phyloP scores from a whole-genome alignment of 2,113 vertebrate species.

The Neolamprologus kungweensis region DNA sequence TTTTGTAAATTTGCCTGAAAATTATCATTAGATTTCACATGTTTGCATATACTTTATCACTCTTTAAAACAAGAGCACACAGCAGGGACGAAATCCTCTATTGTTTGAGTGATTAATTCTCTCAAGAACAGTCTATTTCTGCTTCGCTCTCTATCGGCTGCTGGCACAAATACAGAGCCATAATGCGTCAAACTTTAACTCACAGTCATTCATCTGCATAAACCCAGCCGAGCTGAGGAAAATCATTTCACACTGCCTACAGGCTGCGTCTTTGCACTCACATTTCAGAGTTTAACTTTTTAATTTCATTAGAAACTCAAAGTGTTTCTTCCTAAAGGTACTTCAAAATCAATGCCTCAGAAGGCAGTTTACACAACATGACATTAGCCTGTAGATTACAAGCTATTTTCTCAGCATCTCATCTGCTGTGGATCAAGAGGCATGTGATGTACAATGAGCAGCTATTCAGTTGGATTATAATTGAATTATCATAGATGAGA shows the following conservation, averaged over 20 bases:
- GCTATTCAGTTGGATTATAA: neutral
- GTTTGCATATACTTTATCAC: neutral
- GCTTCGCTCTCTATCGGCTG: neutral
- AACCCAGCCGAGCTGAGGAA: neutral
- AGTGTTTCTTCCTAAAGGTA: neutral
- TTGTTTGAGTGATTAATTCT: slow-evolving; percentile 11
- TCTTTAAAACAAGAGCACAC: neutral
- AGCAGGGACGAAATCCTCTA: neutral
- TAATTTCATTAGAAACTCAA: neutral
- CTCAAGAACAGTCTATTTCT: slow-evolving; percentile 4
- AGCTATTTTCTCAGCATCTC: neutral
- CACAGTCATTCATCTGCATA: slow-evolving; percentile 12
- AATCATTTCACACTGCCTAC: slow-evolving; percentile 5
- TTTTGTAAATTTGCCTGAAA: neutral
- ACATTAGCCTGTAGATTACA: neutral
- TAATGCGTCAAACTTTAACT: slow-evolving; percentile 25
- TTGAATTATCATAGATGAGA: neutral
- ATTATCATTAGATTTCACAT: neutral
- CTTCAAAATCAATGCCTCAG: neutral
- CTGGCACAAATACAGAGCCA: slow-evolving; percentile 23
- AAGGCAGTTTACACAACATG: neutral
- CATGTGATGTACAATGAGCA: neutral
- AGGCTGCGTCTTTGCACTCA: neutral
- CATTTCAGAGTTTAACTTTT: neutral
- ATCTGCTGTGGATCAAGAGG: neutral